These are phyloP conservation scores for Natator depressus DNA, from an alignment of 2,113 vertebrate species.

Conservation along the genomic window DNA sequence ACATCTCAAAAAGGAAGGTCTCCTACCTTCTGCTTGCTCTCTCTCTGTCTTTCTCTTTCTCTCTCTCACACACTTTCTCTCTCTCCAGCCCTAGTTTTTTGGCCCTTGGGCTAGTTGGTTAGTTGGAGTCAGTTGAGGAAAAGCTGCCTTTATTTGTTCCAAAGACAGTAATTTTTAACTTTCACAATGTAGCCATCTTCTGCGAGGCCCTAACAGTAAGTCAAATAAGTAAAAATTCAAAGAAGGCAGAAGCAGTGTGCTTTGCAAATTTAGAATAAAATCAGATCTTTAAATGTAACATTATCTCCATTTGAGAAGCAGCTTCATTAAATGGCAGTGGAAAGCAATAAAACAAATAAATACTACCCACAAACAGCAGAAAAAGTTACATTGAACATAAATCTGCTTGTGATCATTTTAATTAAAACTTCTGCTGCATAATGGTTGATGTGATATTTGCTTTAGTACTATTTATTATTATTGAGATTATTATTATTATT, in stretches of 20 bases:
- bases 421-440: conserved; percentile 64
- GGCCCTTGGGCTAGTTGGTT: conserved; percentile 41
- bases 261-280: conserved; percentile 37
- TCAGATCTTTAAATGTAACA: conserved; percentile 38
- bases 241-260: conserved; percentile 26
- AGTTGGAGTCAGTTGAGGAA: conserved; percentile 54
- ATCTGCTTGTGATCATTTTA: conserved; percentile 69
- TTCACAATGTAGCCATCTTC: not conserved
- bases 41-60: conserved; percentile 6
- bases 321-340: not conserved
- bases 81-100: conserved; percentile 46
- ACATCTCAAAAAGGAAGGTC: conserved; percentile 10
- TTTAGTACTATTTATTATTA: conserved; percentile 11
- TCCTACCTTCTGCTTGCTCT: not conserved
- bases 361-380: conserved; percentile 68
- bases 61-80: conserved; percentile 4
- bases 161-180: not conserved
- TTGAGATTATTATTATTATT: conserved; percentile 40
- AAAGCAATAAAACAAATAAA: conserved; percentile 68
- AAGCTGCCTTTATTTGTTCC: conserved; percentile 32
- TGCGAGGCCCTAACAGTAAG: conserved; percentile 46
- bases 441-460: conserved; percentile 23
- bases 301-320: conserved; percentile 33
- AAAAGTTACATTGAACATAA: conserved; percentile 57
- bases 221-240: conserved; percentile 55